These are phyloP conservation scores for Holacanthella duospinosa DNA, from an alignment of 2,888 invertebrate species.

Conservation along the genomic window DNA sequence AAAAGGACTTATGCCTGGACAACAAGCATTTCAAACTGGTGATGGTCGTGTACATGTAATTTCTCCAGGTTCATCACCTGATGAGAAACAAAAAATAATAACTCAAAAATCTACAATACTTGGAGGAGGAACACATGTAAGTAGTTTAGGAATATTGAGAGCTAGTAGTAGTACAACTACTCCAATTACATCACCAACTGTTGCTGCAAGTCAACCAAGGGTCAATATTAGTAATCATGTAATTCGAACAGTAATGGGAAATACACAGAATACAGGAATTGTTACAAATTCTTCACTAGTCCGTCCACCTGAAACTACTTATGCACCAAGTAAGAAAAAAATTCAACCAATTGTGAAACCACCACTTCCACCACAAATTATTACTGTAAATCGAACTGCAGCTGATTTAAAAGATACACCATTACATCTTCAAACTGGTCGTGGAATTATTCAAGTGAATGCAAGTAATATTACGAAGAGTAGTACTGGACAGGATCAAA, in stretches of 20 bases:
- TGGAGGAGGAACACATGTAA: neutral
- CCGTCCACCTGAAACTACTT: neutral
- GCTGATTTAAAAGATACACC: neutral
- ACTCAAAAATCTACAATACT: neutral
- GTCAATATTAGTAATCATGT: neutral
- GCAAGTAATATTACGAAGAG: neutral
- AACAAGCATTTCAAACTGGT: conserved; percentile 50
- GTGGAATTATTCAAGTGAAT: neutral
- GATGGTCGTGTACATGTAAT: conserved; percentile 75
- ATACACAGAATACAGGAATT: neutral
- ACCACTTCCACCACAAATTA: neutral
- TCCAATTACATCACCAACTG: neutral
- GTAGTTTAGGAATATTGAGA: neutral
- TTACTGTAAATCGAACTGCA: neutral
- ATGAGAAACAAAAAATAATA: neutral
- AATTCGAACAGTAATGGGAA: neutral
- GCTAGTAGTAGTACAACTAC: too few relatives aligned
- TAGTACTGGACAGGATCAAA: neutral
- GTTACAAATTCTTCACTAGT: neutral
- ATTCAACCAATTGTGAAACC: neutral
- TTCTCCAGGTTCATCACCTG: neutral
- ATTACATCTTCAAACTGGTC: neutral
- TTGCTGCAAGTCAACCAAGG: neutral
- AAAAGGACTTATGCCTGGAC: conserved; percentile 74
- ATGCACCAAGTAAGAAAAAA: too few relatives aligned